These are phyloP conservation scores for Erythrocercus mccallii DNA, from an alignment of 2,113 vertebrate genomes.

Conservation along the genomic window DNA sequence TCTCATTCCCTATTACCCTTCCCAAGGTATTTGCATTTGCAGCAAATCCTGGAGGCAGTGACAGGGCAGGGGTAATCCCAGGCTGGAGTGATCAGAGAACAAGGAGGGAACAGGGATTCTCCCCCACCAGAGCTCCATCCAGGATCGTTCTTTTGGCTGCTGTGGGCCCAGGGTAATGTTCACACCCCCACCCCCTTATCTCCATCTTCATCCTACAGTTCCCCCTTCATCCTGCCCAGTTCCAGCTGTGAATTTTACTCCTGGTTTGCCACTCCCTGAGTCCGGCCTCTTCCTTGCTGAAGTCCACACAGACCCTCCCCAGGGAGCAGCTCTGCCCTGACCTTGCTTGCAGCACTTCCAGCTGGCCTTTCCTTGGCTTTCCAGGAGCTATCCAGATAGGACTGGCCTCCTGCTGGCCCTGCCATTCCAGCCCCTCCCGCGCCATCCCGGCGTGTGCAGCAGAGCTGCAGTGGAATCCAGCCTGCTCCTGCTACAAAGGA, in stretches of 20 bases:
- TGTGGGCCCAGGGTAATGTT: not conserved
- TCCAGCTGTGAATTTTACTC: not conserved
- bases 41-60: not conserved
- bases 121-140: not conserved
- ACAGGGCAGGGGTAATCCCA: not conserved
- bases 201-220: not conserved
- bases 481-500: not conserved
- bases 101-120: not conserved
- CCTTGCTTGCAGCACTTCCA: not conserved
- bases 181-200: rapidly evolving
- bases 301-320: not conserved
- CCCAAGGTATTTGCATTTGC: not conserved
- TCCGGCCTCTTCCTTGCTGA: rapidly evolving
- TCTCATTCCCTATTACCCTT: not conserved
- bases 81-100: not conserved
- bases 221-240: not conserved
- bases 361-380: not conserved
- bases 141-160: not conserved
- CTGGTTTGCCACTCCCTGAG: not conserved
- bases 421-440: not conserved
- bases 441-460: not conserved
- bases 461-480: not conserved
- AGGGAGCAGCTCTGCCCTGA: not conserved
- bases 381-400: not conserved
- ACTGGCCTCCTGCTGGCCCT: not conserved